phyloP scores from a whole-genome alignment of 2,113 vertebrate species.

The Hylia prasina region DNA sequence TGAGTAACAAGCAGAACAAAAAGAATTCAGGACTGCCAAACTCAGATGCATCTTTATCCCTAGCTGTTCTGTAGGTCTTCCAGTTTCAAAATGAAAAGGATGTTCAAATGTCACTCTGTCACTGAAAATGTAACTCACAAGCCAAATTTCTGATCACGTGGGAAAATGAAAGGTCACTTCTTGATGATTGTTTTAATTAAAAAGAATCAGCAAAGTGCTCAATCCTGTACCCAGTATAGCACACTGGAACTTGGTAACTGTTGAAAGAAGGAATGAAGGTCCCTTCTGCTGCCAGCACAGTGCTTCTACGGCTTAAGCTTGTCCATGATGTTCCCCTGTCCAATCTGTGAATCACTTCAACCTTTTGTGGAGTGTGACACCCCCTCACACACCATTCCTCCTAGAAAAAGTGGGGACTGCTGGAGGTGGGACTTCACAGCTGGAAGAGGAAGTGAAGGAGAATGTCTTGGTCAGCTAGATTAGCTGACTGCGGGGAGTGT shows the following conservation, averaged over 20 bases:
- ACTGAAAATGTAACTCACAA: neutral
- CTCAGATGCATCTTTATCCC: neutral
- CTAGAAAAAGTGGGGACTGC: neutral
- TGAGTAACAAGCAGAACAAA: neutral
- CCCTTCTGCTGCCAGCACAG: neutral
- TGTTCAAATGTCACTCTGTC: neutral
- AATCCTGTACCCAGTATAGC: neutral
- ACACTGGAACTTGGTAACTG: rapidly evolving
- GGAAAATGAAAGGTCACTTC: neutral
- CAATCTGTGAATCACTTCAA: neutral
- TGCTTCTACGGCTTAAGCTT: neutral
- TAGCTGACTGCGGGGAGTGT: neutral
- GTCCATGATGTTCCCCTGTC: neutral
- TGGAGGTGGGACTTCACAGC: neutral
- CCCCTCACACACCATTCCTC: rapidly evolving
- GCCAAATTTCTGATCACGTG: neutral
- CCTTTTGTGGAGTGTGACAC: neutral
- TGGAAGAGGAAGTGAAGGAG: neutral
- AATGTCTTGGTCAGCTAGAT: neutral
- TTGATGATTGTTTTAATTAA: neutral
- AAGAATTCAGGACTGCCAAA: neutral
- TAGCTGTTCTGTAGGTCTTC: neutral
- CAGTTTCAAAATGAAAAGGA: neutral
- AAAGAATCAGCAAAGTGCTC: neutral
- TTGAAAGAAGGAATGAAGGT: neutral